Evolutionary conservation across 1,140 invertebrate species (phyloP), one percentile per base, ranked within the genome.

Genomic region (Anoplophora glabripennis): DNA sequence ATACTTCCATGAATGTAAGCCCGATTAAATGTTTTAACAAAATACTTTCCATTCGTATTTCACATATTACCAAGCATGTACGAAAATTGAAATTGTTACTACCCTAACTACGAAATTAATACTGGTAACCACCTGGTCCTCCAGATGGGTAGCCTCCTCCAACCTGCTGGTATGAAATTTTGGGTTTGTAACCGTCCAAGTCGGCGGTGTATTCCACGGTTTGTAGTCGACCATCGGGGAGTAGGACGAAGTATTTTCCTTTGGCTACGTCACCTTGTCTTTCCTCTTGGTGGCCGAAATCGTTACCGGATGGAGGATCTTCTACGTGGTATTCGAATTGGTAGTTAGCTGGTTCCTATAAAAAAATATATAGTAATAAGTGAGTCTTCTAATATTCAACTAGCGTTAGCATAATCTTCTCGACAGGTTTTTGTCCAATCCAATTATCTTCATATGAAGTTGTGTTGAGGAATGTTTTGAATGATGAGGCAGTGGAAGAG

Each of bases 131-230:
- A 17, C 18, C 18, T 10, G 47, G 47, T 49, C 7, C 47, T n/a
- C 47, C 47, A n/a, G 47, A 49, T 4, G 47, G 63, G 40, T 66
- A 69, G 37, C 69, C 68, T 14, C 73, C 73, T 28, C 80, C 81
- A 3, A 80, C 78, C 59, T 86, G 83, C 70, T 87, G 86, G 66
- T 89, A 88, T 21, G 83, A 83, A 69, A 92, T 87, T 64, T 82
- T 85, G 1, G 89, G 88, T 67, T 86, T 86, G 78, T 88, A 92
- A 15, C 89, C 90, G 44, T 86, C 79, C 63, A 83, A 80, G 63
- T 90, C 87, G 9, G 88, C 89, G 68, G 85, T 83, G 73, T 92
- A 93, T 63, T 87, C 84, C 0, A 93, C 89, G 49, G 82, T 78
- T 77, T 90, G 88, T 67, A 85, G 85, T 61, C 87, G 85, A 53